Evolutionary conservation across 64 coral and sea anemone species (phyloP).

Genomic region (Catalaphyllia jardinei): DNA sequence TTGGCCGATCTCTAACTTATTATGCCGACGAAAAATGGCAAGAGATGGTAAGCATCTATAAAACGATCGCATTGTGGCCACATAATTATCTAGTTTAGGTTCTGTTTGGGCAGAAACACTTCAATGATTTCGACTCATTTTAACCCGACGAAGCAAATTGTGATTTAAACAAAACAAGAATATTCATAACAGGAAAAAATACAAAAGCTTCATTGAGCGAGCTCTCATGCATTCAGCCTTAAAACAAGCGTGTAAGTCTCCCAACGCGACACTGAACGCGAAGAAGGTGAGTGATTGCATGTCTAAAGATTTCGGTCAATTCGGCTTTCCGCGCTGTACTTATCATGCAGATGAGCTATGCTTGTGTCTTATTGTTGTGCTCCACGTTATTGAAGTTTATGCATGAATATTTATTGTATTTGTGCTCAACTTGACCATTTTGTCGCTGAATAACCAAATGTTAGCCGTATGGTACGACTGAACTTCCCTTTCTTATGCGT

Average conservation of each 20-base stretch:
- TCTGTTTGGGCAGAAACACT: slow-evolving; percentile 38
- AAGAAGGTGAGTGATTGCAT: too few relatives aligned
- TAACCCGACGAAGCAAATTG: slow-evolving; percentile 23
- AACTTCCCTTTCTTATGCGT: neutral
- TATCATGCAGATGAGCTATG: slow-evolving; percentile 22
- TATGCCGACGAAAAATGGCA: neutral
- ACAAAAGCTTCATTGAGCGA: slow-evolving; percentile 1
- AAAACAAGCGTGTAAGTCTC: neutral
- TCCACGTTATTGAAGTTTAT: slow-evolving; percentile 31
- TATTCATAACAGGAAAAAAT: slow-evolving; percentile 54
- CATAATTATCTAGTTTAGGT: neutral
- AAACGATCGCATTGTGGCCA: neutral
- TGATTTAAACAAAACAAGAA: slow-evolving; percentile 17
- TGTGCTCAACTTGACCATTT: slow-evolving; percentile 4
- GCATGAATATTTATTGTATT: slow-evolving; percentile 48
- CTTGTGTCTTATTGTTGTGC: slow-evolving; percentile 9
- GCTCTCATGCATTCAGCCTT: neutral
- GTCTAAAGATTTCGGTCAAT: neutral
- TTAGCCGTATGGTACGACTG: neutral
- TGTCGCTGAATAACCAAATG: neutral
- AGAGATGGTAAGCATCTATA: neutral
- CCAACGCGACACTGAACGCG: neutral
- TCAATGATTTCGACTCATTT: neutral
- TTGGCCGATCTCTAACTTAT: neutral
- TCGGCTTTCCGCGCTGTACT: neutral